Evolutionary conservation across 2,888 invertebrate species (phyloP).

Genomic region (Clunio marinus): DNA sequence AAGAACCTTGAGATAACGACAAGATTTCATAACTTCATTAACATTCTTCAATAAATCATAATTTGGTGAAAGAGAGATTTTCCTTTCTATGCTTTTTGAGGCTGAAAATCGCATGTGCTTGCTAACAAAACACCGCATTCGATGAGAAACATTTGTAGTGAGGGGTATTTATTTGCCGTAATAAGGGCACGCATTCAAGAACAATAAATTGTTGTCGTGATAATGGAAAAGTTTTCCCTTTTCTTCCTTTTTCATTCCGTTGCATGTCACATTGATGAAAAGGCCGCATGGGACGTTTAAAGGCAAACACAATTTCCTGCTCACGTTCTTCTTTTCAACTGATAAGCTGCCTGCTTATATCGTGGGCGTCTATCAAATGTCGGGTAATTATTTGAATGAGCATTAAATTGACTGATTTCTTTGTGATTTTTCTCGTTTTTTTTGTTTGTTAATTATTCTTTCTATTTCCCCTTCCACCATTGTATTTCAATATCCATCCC

Average conservation of each 20-base stretch:
- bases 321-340: neutral
- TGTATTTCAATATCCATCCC: neutral
- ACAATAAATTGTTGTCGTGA: constrained; percentile 30
- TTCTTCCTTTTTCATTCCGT: neutral
- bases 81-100: neutral
- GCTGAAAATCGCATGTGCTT: neutral
- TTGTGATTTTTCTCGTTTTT: constrained; percentile 33
- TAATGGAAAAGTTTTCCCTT: constrained; percentile 21
- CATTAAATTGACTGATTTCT: constrained; percentile 24
- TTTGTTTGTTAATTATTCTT: too few relatives aligned
- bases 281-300: constrained; percentile 22
- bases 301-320: constrained; percentile 28
- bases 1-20: constrained; percentile 18
- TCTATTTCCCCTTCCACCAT: neutral
- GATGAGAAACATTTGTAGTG: neutral
- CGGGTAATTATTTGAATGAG: constrained; percentile 30
- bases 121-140: neutral
- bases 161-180: constrained; percentile 19
- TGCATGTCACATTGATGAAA: constrained; percentile 38
- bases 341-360: constrained; percentile 18
- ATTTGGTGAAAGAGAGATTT: constrained; percentile 1
- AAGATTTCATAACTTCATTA: constrained; percentile 36
- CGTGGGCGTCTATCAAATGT: constrained; percentile 24
- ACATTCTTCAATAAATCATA: constrained; percentile 37
- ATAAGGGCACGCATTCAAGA: constrained; percentile 34